Evolutionary conservation across 2,797 vertebrate species (phyloP), one percentile per base, ranked within the genome.

Genomic region (Centropyge bicolor): DNA sequence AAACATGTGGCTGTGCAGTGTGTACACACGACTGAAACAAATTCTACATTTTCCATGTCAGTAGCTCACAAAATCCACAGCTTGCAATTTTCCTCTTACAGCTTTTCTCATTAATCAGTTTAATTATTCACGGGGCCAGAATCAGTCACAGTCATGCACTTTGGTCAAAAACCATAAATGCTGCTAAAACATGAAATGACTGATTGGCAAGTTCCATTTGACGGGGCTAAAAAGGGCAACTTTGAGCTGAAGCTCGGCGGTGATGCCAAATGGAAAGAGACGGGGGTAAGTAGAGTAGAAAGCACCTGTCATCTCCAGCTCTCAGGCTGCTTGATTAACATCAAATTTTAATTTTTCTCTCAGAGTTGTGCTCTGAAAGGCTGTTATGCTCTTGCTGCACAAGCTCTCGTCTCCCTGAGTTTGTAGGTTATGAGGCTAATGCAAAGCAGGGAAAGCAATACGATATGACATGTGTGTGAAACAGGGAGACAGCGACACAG

Each of bases 291-390:
- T 97, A 97, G 97, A 96, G 95, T 97, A 99, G 97, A 98, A 98
- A 97, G 97, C 96, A 96, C 96, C 97, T 98, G 97, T 99, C 98
- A 98, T 95, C 95, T 97, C 95, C 95, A 95, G 96, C 97, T 97
- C 96, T 93, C 95, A 86, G 95, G 92, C 94, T 92, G 92, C 95
- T 96, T 98, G 97, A 99, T 98, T 98, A 98, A 96, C 97, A 99
- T 99, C 96, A 99, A 99, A 99, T 96, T 98, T 99, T 98, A 97
- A 99, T 99, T 97, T 95, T 92, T 95, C 95, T 96, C 93, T 96
- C 95, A 95, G 94, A 97, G 96, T 96, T 95, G 95, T 91, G 89
- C 92, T 85, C 95, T 96, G 96, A 97, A 97, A 93, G 92, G 74
- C 72, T 92, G 86, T 80, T 95, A 91, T 91, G 92, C 93, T 95